Evolutionary conservation across 64 coral and sea anemone species (phyloP).

Genomic region (Stylophora pistillata): DNA sequence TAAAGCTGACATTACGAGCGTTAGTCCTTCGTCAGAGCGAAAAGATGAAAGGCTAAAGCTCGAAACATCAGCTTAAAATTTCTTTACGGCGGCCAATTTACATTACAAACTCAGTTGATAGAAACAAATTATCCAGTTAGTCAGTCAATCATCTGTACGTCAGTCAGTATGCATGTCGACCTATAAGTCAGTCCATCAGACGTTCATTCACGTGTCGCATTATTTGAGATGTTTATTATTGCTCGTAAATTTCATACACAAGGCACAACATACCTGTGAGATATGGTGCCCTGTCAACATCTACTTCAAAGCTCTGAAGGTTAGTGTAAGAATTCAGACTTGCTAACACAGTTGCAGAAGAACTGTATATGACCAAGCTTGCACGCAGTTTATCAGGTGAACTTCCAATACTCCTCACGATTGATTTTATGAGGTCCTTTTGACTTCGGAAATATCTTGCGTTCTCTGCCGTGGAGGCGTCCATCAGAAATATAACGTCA

Average conservation of each 20-base stretch:
- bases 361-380: conserved; percentile 57
- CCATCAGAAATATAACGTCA: conserved; percentile 78
- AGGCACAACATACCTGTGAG: conserved; percentile 6
- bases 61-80: no score
- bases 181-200: no score
- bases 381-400: conserved; percentile 55
- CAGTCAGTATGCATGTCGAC: no score
- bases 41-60: no score
- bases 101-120: no score
- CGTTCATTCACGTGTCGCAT: no score
- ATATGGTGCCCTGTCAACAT: conserved; percentile 43
- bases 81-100: no score
- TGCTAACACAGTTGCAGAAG: conserved; percentile 25
- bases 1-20: no score
- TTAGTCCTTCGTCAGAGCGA: no score
- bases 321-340: conserved; percentile 50
- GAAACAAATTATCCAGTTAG: no score
- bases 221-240: no score
- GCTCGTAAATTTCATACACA: neutral
- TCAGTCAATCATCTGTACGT: no score
- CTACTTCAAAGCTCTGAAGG: conserved; percentile 55
- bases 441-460: conserved; percentile 50
- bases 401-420: conserved; percentile 49
- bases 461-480: conserved; percentile 55
- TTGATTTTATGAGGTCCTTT: conserved; percentile 66